Percentiles rank a stretch among this genome's conserved stretches.
Evolutionary conservation across 2,113 vertebrate genomes (phyloP).

Genomic region (Coracopsis vasa): DNA sequence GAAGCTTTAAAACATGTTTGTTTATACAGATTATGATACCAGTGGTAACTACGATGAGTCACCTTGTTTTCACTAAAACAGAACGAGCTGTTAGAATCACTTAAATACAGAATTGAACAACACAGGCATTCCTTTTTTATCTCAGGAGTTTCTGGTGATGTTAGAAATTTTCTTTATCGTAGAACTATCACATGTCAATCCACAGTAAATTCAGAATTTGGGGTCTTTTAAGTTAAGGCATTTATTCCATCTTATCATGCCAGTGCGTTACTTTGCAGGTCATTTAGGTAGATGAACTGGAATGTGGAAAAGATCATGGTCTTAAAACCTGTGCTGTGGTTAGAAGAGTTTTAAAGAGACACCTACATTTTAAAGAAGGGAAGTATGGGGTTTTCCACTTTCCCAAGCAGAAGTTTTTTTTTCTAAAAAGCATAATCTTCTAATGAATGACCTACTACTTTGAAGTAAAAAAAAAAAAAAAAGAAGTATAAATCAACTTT

Average conservation of each 20-base stretch:
- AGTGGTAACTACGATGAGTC: constrained; percentile 29
- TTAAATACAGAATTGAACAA: neutral
- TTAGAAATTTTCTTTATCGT: neutral
- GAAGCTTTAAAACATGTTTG: constrained; percentile 55
- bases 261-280: neutral
- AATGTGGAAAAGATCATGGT: neutral
- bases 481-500: neutral
- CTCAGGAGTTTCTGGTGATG: neutral
- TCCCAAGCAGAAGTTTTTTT: neutral
- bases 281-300: neutral
- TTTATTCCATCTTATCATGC: neutral
- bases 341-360: neutral
- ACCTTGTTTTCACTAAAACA: constrained; percentile 24
- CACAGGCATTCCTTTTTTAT: neutral
- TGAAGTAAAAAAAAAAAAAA: neutral
- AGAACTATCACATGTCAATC: neutral
- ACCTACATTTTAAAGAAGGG: neutral
- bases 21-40: constrained; percentile 56
- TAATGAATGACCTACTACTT: neutral
- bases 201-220: neutral
- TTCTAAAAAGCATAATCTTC: neutral
- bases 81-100: constrained; percentile 14
- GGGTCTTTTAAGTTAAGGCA: neutral
- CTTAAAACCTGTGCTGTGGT: neutral
- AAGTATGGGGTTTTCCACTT: neutral